These are phyloP conservation scores for Amazonetta brasiliensis DNA, from an alignment of 2,797 vertebrate genomes.

Conservation along the genomic window DNA sequence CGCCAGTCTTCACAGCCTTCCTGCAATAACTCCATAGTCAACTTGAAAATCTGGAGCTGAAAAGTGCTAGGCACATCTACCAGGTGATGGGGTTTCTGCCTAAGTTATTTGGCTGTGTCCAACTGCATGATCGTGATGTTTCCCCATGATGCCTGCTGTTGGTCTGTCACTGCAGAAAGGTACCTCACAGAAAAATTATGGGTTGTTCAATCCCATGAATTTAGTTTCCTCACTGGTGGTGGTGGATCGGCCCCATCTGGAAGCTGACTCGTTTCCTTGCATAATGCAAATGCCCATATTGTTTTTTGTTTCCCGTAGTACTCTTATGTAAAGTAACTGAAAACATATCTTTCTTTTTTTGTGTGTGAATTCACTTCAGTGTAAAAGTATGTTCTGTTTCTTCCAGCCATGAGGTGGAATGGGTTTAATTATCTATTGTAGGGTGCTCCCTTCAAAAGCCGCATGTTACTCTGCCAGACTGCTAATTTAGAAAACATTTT, in stretches of 20 bases:
- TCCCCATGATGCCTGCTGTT: neutral
- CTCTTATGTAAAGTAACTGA: neutral
- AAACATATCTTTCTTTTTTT: neutral
- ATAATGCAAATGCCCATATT: neutral
- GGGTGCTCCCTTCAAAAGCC: neutral
- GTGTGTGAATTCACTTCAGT: neutral
- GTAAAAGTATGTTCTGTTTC: neutral
- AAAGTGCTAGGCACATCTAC: neutral
- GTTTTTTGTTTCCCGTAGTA: neutral
- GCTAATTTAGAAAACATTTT: neutral
- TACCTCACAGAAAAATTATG: neutral
- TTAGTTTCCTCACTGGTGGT: neutral
- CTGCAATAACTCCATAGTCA: neutral
- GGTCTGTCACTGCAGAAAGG: neutral
- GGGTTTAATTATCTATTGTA: neutral
- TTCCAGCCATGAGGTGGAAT: neutral
- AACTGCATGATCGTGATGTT: neutral
- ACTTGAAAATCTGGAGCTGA: neutral
- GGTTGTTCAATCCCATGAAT: neutral
- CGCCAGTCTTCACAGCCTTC: neutral
- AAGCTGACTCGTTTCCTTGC: neutral
- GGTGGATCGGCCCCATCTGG: neutral
- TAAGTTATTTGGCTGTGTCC: neutral
- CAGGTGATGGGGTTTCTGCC: neutral
- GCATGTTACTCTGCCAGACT: neutral